These are phyloP conservation scores for Slavum lentiscoides DNA, from an alignment of 2,888 invertebrate genomes.

Conservation along the genomic window DNA sequence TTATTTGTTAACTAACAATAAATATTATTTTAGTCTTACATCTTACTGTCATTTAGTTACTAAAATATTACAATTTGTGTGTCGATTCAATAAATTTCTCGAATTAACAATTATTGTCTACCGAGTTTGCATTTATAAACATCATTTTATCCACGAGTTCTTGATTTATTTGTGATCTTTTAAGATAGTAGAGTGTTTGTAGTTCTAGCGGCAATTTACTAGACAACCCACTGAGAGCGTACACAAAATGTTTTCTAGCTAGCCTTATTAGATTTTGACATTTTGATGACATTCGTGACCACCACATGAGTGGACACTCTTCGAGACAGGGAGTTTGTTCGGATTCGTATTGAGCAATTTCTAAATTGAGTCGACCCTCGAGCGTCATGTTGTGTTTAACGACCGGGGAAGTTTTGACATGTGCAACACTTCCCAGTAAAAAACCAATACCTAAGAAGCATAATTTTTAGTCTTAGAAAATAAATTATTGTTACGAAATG, in stretches of 20 bases:
- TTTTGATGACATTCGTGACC: constrained; percentile 60
- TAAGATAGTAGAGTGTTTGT: constrained; percentile 37
- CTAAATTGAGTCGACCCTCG: constrained; percentile 61
- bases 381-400: constrained; percentile 60
- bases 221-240: constrained; percentile 61
- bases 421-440: constrained; percentile 60
- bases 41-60: too few relatives aligned
- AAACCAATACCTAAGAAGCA: constrained; percentile 30
- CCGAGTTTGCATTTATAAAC: constrained; percentile 38
- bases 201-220: constrained; percentile 56
- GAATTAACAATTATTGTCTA: constrained; percentile 19
- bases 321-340: constrained; percentile 61
- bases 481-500: too few relatives aligned
- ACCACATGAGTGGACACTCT: constrained; percentile 62
- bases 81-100: background rate
- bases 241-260: constrained; percentile 62
- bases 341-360: constrained; percentile 62
- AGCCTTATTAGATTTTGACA: constrained; percentile 61
- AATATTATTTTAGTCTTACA: too few relatives aligned
- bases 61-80: too few relatives aligned
- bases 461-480: too few relatives aligned
- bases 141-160: constrained; percentile 45
- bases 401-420: constrained; percentile 60
- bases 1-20: too few relatives aligned
- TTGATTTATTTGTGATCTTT: constrained; percentile 48